Base-by-base conservation (phyloP, 2,113 vertebrate genomes). In the Sorex araneus region DNA sequence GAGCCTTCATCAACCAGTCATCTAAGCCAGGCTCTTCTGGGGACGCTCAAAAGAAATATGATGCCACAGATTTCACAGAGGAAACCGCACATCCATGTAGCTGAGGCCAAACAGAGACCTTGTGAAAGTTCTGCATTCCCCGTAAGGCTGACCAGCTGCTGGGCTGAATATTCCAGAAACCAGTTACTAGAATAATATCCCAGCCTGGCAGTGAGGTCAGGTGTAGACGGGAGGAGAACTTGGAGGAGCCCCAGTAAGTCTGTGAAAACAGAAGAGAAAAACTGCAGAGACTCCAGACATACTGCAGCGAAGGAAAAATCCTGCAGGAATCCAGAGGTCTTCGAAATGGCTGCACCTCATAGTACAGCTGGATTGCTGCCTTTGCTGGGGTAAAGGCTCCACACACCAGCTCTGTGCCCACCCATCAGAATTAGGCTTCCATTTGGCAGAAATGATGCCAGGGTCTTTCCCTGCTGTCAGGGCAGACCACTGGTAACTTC, bases 131-230 rank as follows among this genome's bases (percentile, higher is more conserved):
- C 57, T 86, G 8, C 47, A 30, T 63, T 81, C 60, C 57, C 75
- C 2, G 6, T 78, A 43, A 75, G 87, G 30, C 57, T 32, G 25
- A 74, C 76, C 54, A 74, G 45, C 67, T 69, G 81, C 30, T 25
- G 43, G 40, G 73, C 27, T 75, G 73, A 45, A 45, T 85, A 60
- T 80, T 90, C 67, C 69, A 50, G 60, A 80, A 36, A 34, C 92
- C 87, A 80, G 75, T 79, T 80, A 85, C 81, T 90, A 80, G 81
- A 90, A 74, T 93, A 75, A 75, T 43, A 34, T 60, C 67, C 67
- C 57, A 45, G 30, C 34, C 76, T 80, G 82, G 87, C 75, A 85
- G 9, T 69, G 45, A 80, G 69, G 25, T 66, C 45, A 57, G 67
- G 18, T 60, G n/a, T 57, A 94, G 30, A 74, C 82, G 57, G 30